Base-by-base conservation (phyloP, 2,888 invertebrate genomes). In the Acronicta alni region DNA sequence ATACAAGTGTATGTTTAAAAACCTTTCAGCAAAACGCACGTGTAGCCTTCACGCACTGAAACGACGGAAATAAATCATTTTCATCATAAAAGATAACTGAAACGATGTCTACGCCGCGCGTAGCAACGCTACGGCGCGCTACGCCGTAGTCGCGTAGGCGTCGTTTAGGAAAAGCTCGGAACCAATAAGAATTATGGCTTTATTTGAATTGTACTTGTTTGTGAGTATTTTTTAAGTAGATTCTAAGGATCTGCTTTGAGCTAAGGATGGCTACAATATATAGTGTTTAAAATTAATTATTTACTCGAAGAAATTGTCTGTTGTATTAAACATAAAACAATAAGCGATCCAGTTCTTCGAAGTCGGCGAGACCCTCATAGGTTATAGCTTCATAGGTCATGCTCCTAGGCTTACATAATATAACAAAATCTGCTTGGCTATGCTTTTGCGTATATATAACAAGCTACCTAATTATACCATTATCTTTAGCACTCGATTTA, bases 121-220 rank as follows among this genome's bases (percentile, higher is more conserved):
- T 64, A 68, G 73, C 54, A 48, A 5, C 42, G 51, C 79, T 76
- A 78, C 75, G 76, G 41, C 52, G 67, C 53, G 75, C 78, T 79
- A 78, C 79, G 73, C 15, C 79, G 78, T 79, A 77, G 79, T 32
- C 57, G 63, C 67, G 75, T 75, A 78, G 75, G 54, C 67, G 57
- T 64, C 54, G 65, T 48, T 68, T 58, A 54, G 39, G 30, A 57
- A 59, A 57, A 58, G 51, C 57, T 51, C 53, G 0, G 26, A 54
- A 37, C 47, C 60, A 62, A 56, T 71, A 63, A 74, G 71, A 72
- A 60, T 60, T 56, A 75, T 67, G 53, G 59, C 49, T 74, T 56
- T 74, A 58, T 71, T 74, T 74, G 59, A 60, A 45, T 67, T 56
- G 42, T 23, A 54, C 45, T 66, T 44, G 37, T 64, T 64, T 64